Evolutionary conservation across 2,113 vertebrate species (phyloP).

Genomic region (Nycticorax nycticorax): DNA sequence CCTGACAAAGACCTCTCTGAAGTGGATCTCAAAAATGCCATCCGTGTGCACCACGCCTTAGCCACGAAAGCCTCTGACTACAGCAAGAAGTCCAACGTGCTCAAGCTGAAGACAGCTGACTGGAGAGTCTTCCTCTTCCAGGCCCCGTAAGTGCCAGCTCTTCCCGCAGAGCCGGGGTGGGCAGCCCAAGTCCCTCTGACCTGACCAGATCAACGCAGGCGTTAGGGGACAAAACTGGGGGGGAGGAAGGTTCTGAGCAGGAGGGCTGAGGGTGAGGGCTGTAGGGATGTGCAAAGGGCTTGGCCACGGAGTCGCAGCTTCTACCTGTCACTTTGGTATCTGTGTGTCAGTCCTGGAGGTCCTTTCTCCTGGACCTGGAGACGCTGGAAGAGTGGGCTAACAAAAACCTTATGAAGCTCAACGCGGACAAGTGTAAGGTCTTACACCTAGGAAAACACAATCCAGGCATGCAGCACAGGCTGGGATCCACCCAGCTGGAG

Average conservation of each 20-base stretch:
- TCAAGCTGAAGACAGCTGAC: constrained; percentile 96
- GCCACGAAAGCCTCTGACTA: constrained; percentile 94
- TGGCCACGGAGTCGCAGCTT: neutral
- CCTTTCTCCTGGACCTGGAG: neutral
- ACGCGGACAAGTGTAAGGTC: no score
- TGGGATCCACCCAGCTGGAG: no score
- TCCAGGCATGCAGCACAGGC: no score
- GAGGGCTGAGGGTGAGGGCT: neutral
- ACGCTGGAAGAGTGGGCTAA: no score
- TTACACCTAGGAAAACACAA: no score
- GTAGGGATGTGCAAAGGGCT: neutral
- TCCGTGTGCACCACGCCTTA: constrained; percentile 92
- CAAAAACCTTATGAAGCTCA: no score
- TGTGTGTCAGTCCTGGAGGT: neutral
- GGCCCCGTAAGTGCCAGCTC: constrained; percentile 84
- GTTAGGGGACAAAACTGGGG: neutral
- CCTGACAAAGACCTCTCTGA: constrained; percentile 93
- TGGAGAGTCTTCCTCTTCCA: constrained; percentile 98
- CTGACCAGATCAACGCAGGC: rapidly evolving
- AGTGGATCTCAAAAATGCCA: constrained; percentile 94
- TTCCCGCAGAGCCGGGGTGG: rapidly evolving
- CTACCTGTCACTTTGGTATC: neutral
- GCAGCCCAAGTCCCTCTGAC: neutral
- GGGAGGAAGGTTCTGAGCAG: neutral
- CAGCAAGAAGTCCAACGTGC: constrained; percentile 92